Base-by-base conservation (phyloP, 2,888 invertebrate species). In the Acleris emargana region DNA sequence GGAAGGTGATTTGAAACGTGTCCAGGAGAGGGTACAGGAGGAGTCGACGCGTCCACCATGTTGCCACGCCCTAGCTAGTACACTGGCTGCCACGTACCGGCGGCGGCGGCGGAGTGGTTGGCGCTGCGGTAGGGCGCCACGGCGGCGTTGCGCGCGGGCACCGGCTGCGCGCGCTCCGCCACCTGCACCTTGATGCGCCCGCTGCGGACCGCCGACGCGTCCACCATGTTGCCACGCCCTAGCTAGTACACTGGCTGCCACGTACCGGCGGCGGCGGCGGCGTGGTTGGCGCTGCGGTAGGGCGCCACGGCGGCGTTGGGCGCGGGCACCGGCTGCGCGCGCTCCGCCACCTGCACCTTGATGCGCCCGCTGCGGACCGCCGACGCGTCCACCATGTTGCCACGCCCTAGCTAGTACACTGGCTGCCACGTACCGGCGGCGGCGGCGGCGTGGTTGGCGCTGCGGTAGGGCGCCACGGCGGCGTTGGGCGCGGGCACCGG, bases 161-260 rank as follows among this genome's bases (percentile, higher is more conserved):
- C 82, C 0, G 95, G 95, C 76, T 95, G 95, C 0, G 78, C 73
- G 0, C 77, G 42, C 61, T 93, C 90, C 3, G 75, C 76, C 73
- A 96, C 88, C 0, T 81, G 82, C 68, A 96, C 93, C 80, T 94
- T 94, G 58, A 95, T 89, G 62, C 95, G 92, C 0, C 95, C 94
- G 69, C 93, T 93, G 72, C 93, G 93, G 6, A 89, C 76, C 6
- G 89, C 84, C 20, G 87, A 93, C 6, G n/a, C n/a, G n/a, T n/a
- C n/a, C n/a, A n/a, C n/a, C n/a, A n/a, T n/a, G n/a, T n/a, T n/a
- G 22, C 22, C 4, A 22, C 2, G 22, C 22, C 4, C 2, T 28
- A 7, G 28, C 1, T 6, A 7, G 28, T 28, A 1, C 2, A 7
- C 32, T 32, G 32, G n/a, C n/a, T n/a, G n/a, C n/a, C n/a, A n/a